Evolutionary conservation across 2,888 invertebrate genomes (phyloP).

Genomic region (Zaprionus obscuricornis): DNA sequence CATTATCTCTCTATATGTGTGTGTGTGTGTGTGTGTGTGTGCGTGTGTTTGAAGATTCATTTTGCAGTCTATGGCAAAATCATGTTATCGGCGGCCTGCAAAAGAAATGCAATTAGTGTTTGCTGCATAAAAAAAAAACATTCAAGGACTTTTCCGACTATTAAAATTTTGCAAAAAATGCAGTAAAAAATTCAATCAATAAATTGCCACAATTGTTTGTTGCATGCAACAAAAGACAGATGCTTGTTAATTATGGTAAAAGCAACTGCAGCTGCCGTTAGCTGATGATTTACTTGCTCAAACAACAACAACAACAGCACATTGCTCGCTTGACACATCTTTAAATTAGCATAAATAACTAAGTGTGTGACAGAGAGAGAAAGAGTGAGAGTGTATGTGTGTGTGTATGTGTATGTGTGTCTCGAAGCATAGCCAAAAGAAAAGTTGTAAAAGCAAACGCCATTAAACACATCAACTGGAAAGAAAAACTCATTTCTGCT

Average conservation of each 20-base stretch:
- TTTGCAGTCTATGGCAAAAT: constrained; percentile 27
- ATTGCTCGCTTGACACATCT: constrained; percentile 48
- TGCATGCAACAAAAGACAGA: constrained; percentile 24
- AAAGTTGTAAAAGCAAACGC: constrained; percentile 78
- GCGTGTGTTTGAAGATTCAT: constrained; percentile 45
- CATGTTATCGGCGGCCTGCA: constrained; percentile 3
- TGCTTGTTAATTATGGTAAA: constrained; percentile 82
- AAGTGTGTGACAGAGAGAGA: background rate
- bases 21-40: background rate
- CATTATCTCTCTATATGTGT: no score
- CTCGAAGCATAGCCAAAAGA: constrained; percentile 31
- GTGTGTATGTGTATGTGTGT: constrained; percentile 4
- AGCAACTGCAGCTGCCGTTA: constrained; percentile 66
- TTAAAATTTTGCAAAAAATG: constrained; percentile 73
- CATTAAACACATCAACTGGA: constrained; percentile 79
- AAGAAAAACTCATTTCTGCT: constrained; percentile 75
- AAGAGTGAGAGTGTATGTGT: constrained; percentile 7
- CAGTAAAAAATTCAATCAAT: constrained; percentile 46
- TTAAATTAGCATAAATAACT: constrained; percentile 73
- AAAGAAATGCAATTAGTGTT: constrained; percentile 77
- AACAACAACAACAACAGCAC: constrained; percentile 7
- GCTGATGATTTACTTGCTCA: constrained; percentile 16
- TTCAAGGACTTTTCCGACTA: constrained; percentile 67
- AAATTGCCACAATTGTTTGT: constrained; percentile 37
- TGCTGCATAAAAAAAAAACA: constrained; percentile 50